Percentiles rank a stretch among this genome's conserved stretches.
Evolutionary conservation across 1,140 invertebrate genomes (phyloP).

Genomic region (Drosophila azteca): DNA sequence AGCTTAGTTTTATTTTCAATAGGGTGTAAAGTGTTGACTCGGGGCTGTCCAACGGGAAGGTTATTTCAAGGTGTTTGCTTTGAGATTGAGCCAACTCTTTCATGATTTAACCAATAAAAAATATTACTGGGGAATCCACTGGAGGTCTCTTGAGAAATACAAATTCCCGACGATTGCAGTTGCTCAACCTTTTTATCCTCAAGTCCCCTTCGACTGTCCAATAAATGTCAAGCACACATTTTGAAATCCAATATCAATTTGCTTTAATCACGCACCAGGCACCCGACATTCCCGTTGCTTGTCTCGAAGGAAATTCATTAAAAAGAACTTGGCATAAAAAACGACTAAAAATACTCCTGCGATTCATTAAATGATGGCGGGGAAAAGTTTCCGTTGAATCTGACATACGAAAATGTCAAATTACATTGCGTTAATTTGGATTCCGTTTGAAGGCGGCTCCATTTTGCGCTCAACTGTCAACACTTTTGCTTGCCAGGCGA

Average conservation of each 20-base stretch:
- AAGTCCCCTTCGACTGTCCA: conserved; percentile 49
- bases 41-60: conserved; percentile 20
- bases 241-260: conserved; percentile 61
- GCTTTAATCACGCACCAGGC: conserved; percentile 24
- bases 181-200: background rate
- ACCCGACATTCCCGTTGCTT: conserved; percentile 40
- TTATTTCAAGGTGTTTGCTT: conserved; percentile 44
- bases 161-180: conserved; percentile 15
- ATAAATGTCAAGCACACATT: conserved; percentile 65
- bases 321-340: conserved; percentile 39
- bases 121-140: background rate
- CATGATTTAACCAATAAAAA: conserved; percentile 11
- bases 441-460: conserved; percentile 33
- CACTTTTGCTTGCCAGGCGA: conserved; percentile 20
- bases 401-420: conserved; percentile 73
- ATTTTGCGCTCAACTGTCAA: conserved; percentile 36
- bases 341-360: conserved; percentile 44
- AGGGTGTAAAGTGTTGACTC: conserved; percentile 20
- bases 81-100: conserved; percentile 4
- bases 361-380: conserved; percentile 48
- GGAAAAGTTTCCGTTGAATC: conserved; percentile 65
- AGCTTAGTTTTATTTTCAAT: conserved; percentile 23
- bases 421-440: conserved; percentile 74
- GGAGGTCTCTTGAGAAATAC: background rate
- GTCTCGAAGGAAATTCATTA: conserved; percentile 65